A percentile compares a stretch with the other conserved stretches of the same genome.
Conservation (phyloP, 2,888 invertebrate genomes). For the Argyresthia albistria region DNA sequence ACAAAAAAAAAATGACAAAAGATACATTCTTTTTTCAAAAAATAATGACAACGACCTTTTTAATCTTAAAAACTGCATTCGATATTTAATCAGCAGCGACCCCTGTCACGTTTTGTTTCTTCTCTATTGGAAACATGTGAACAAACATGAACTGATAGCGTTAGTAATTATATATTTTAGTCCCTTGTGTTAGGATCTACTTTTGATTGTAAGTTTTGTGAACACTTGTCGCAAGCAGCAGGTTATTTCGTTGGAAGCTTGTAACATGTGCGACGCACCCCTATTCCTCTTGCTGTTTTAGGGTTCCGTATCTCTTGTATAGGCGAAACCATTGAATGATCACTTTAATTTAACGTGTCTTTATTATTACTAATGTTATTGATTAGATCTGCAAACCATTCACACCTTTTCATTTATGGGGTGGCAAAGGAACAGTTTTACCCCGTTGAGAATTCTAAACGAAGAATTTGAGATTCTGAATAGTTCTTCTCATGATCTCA, state of each 20-base stretch:
- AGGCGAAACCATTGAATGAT: no score
- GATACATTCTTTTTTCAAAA: no score
- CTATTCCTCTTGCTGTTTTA: slow-evolving; percentile 6
- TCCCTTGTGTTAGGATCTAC: slow-evolving; percentile 14
- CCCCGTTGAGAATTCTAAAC: no score
- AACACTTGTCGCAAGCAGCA: slow-evolving; percentile 50
- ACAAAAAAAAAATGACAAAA: no score
- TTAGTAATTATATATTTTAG: slow-evolving; percentile 11
- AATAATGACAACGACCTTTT: no score
- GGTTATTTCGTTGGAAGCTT: slow-evolving; percentile 36
- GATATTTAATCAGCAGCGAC: neutral
- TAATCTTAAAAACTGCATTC: neutral
- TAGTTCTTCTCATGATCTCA: no score
- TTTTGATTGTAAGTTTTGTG: slow-evolving; percentile 14
- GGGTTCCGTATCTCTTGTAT: slow-evolving; percentile 8
- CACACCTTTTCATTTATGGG: no score
- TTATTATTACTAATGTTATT: no score
- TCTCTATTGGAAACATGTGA: slow-evolving; percentile 45
- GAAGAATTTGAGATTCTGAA: no score
- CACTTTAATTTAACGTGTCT: no score
- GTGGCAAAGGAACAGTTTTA: no score
- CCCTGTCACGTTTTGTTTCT: neutral
- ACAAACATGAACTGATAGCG: slow-evolving; percentile 36
- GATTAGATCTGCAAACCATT: no score
- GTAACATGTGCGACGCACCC: slow-evolving; percentile 40